phyloP scores from a whole-genome alignment of 2,797 vertebrate species.

The Rhinophrynus dorsalis region DNA sequence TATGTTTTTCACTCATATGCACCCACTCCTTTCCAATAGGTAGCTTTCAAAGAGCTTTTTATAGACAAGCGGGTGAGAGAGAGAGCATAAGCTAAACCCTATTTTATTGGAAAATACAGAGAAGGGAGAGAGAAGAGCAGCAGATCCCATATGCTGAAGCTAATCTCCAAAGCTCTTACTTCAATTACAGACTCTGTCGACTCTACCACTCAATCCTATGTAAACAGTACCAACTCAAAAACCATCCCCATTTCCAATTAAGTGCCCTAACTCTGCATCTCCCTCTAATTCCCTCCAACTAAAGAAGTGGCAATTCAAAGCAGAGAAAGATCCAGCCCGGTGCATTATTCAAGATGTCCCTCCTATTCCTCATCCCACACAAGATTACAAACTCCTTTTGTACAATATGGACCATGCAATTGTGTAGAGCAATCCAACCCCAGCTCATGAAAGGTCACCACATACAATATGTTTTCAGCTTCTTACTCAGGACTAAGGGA shows the following conservation, averaged over 20 bases:
- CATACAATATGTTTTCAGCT: conserved; percentile 58
- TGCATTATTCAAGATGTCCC: conserved; percentile 32
- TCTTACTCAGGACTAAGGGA: conserved; percentile 62
- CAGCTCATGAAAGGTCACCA: conserved; percentile 65
- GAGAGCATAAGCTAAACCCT: conserved; percentile 55
- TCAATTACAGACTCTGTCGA: conserved; percentile 74
- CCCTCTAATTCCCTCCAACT: conserved; percentile 68
- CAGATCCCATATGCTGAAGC: conserved; percentile 71
- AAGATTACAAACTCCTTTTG: conserved; percentile 35
- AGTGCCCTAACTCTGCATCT: conserved; percentile 70
- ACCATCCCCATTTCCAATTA: conserved; percentile 76
- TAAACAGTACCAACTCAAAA: conserved; percentile 77
- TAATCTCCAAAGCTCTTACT: conserved; percentile 77
- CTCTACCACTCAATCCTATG: conserved; percentile 64
- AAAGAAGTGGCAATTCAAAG: conserved; percentile 59
- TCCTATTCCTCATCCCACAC: conserved; percentile 33
- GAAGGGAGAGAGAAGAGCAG: conserved; percentile 61
- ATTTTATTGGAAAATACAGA: conserved; percentile 76
- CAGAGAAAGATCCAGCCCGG: conserved; percentile 23
- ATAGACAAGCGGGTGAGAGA: conserved; percentile 48
- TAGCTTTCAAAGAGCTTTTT: conserved; percentile 50
- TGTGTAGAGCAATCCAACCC: conserved; percentile 25
- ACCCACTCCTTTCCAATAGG: conserved; percentile 27
- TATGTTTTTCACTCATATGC: too few species aligned
- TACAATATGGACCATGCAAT: conserved; percentile 40